phyloP scores from a whole-genome alignment of 2,797 vertebrate species.

The Hephaestus fuliginosus region DNA sequence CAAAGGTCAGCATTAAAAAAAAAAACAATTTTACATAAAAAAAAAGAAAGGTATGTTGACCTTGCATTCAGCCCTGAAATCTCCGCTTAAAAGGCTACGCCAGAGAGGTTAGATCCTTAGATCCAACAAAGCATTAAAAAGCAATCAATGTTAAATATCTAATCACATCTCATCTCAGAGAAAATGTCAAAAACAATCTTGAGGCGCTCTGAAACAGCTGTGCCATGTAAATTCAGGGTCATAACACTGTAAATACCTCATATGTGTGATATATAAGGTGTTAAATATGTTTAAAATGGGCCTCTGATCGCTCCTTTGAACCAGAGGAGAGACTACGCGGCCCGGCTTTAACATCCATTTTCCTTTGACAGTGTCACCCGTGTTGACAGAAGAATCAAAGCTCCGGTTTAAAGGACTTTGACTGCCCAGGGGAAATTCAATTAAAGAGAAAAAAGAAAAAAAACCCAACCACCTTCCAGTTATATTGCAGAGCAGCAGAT shows the following conservation, averaged over 20 bases:
- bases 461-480: constrained; percentile 36
- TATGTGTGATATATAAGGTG: constrained; percentile 16
- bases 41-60: neutral
- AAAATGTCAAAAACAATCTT: neutral
- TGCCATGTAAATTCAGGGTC: neutral
- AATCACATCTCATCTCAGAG: neutral
- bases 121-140: too few species aligned
- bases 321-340: neutral
- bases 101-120: neutral
- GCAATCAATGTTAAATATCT: neutral
- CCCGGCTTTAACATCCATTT: constrained; percentile 27
- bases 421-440: constrained; percentile 44
- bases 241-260: constrained; percentile 5
- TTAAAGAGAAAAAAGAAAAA: constrained; percentile 26
- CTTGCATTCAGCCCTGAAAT: neutral
- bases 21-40: neutral
- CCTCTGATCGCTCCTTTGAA: constrained; percentile 37
- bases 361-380: constrained; percentile 35
- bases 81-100: neutral
- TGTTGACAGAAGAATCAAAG: constrained; percentile 59
- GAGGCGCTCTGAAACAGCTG: neutral
- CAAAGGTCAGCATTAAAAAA: neutral
- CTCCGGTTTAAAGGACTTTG: constrained; percentile 34
- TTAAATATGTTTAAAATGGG: neutral
- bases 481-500: constrained; percentile 36